phyloP scores from a whole-genome alignment of 2,888 invertebrate genomes.

The Nasonovia ribisnigri region DNA sequence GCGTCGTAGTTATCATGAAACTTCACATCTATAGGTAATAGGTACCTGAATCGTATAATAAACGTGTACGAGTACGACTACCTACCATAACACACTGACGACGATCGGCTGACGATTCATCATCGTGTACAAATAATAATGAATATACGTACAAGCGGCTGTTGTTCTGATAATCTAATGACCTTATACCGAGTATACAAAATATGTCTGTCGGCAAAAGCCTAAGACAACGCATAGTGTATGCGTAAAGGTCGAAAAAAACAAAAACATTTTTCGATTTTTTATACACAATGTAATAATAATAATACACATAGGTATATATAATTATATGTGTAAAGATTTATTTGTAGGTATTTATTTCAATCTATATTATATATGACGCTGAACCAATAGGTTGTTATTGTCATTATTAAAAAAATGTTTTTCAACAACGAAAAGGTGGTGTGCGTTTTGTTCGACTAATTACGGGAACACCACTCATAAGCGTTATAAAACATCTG shows the following conservation, averaged over 20 bases:
- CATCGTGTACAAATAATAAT: not conserved
- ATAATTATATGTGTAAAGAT: not conserved
- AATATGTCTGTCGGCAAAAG: not conserved
- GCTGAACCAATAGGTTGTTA: not conserved
- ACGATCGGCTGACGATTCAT: not conserved
- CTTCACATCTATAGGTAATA: not conserved
- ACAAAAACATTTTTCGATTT: not conserved
- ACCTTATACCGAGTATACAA: not conserved
- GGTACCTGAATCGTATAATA: not conserved
- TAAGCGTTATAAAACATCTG: constrained; percentile 92
- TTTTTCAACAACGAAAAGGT: not conserved
- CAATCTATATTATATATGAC: not conserved
- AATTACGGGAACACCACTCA: constrained; percentile 73
- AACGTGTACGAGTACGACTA: not conserved
- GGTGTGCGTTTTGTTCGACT: not conserved
- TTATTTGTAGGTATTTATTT: not conserved
- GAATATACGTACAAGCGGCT: not conserved
- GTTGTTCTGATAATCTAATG: constrained; percentile 44
- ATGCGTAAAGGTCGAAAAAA: not conserved
- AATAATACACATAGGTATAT: not conserved
- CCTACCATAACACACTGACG: not conserved
- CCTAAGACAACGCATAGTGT: not conserved
- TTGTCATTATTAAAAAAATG: not conserved
- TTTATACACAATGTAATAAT: not conserved
- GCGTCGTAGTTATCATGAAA: not conserved